Base-by-base conservation (phyloP, 2,888 invertebrate genomes). In the Dermolepida albohirtum region DNA sequence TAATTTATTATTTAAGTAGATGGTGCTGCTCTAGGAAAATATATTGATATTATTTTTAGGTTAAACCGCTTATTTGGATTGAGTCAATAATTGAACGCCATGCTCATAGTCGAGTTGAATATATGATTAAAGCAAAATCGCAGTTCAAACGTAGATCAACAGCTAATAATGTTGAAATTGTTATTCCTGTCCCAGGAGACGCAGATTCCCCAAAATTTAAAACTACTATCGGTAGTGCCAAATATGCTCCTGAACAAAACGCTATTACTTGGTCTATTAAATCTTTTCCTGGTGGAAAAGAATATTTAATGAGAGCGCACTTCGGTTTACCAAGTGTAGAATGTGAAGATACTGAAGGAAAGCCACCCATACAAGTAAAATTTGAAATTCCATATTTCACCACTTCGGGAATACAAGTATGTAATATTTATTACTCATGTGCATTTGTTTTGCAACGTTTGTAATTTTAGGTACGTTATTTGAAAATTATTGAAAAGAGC, bases 381-480 rank as follows among this genome's bases (percentile, higher is more conserved):
- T 99, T 99, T 87, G 98, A 98, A 85, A 98, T 98, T 77, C 98
- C 98, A 0, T 98, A 98, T 81, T 98, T 98, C 79, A 98, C 98
- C 0, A 98, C 98, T 39, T 97, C 97, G 27, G 98, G 98, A 40
- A 98, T 99, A 77, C 98, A 98, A 88, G 96, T 96, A 70, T 78
- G n/a, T 22, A 22, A 22, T 22, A 22, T 22, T 4, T 22, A 22
- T 22, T 4, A 22, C 2, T 47, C 41, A 54, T 51, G 27, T 29
- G 40, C 51, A 5, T 29, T 49, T 49, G 43, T 39, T 11, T 10
- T 39, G 49, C 44, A 51, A 63, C 59, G 11, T 43, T 68, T 44
- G 41, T 50, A 57, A 40, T 41, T 76, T 8, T 62, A 83, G 82
- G 92, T 94, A 5, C 89, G 97, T 65, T 97, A 98, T 81, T 85